A percentile compares a stretch with the other conserved stretches of the same genome.
Conservation (phyloP, 2,797 vertebrate genomes). For the Anas bahamensis region DNA sequence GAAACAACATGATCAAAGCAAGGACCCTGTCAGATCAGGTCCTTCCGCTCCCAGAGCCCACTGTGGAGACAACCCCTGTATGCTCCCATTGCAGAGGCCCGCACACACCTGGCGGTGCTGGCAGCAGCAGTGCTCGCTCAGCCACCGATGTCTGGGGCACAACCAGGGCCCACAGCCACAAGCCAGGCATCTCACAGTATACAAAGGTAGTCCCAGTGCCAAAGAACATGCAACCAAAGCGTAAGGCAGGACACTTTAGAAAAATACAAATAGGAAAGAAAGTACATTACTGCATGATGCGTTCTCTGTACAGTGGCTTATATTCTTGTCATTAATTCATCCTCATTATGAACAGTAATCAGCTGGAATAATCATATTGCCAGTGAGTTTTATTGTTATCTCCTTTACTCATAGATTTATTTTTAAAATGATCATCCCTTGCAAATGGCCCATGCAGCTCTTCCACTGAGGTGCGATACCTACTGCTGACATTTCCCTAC, state of each 20-base stretch:
- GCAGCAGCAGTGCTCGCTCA: rapidly evolving
- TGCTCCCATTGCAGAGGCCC: neutral
- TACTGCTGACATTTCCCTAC: neutral
- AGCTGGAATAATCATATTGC: neutral
- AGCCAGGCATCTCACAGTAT: neutral
- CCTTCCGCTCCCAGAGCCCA: neutral
- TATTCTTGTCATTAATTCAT: slow-evolving; percentile 9
- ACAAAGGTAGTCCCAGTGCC: neutral
- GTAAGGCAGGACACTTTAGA: neutral
- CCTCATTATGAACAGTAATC: neutral
- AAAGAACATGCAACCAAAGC: neutral
- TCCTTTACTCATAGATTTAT: neutral
- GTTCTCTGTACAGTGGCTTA: neutral
- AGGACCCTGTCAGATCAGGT: neutral
- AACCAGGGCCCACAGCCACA: neutral
- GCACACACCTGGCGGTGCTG: neutral
- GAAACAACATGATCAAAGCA: neutral
- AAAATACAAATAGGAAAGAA: neutral
- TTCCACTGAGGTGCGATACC: neutral
- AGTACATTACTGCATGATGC: neutral
- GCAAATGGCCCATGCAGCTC: neutral
- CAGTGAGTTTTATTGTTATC: neutral
- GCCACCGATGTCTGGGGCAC: neutral
- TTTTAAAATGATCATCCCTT: neutral
- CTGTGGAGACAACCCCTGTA: neutral